phyloP scores from a whole-genome alignment of 2,797 vertebrate genomes.

The Echiichthys vipera region DNA sequence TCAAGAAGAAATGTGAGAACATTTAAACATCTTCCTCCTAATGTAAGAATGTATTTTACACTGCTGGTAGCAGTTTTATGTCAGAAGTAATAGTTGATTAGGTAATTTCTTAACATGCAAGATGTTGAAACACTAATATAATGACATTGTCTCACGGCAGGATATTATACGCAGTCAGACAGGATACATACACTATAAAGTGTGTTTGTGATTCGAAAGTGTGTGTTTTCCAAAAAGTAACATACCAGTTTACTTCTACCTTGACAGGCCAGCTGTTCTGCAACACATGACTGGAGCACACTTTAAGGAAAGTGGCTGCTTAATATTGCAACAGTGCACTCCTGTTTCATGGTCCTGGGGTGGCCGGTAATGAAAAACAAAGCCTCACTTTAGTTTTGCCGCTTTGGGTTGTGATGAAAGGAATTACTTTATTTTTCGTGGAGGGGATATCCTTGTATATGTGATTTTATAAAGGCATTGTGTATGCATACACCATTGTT shows the following conservation, averaged over 20 bases:
- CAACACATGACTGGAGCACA: conserved; percentile 53
- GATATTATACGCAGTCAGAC: conserved; percentile 6
- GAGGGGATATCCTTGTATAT: conserved; percentile 18
- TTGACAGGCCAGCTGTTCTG: conserved; percentile 52
- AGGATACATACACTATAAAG: conserved; percentile 5
- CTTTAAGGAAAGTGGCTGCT: conserved; percentile 61
- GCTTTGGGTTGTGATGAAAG: conserved; percentile 31
- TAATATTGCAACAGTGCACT: conserved; percentile 62
- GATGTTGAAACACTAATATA: not conserved
- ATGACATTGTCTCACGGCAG: not conserved
- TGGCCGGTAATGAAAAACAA: conserved; percentile 67
- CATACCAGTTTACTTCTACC: conserved; percentile 46
- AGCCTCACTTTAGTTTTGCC: conserved; percentile 38
- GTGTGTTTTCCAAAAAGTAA: conserved; percentile 32
- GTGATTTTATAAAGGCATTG: conserved; percentile 21
- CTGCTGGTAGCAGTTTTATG: too few relatives aligned
- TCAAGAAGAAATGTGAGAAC: too few relatives aligned
- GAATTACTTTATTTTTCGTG: conserved; percentile 42
- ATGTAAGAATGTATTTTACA: too few relatives aligned
- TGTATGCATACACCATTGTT: not conserved
- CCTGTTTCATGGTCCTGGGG: conserved; percentile 46
- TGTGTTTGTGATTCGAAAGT: not conserved
- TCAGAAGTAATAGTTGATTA: not conserved
- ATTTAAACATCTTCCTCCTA: too few relatives aligned
- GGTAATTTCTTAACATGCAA: not conserved